phyloP scores from a whole-genome alignment of 2,113 vertebrate species.

The Morone chrysops region DNA sequence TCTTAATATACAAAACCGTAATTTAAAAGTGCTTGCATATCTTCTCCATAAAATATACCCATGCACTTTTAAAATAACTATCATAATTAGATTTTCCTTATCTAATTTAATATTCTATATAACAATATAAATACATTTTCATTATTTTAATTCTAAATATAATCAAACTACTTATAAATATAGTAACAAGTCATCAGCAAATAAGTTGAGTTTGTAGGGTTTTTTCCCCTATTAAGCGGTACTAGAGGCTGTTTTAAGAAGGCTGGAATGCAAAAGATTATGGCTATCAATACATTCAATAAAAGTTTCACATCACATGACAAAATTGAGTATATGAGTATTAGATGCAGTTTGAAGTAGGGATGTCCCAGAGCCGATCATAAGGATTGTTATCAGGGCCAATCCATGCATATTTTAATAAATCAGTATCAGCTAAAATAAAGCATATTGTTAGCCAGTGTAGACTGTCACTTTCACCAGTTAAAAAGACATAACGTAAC shows the following conservation, averaged over 20 bases:
- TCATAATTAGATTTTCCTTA: neutral
- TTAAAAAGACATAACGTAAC: neutral
- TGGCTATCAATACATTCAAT: too few relatives aligned
- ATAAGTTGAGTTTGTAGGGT: conserved; percentile 13
- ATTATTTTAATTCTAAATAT: neutral
- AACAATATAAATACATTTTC: too few relatives aligned
- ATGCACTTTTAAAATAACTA: neutral
- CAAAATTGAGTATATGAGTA: neutral
- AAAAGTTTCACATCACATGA: too few relatives aligned
- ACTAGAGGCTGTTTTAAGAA: neutral
- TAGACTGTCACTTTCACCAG: neutral
- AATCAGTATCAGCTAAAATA: neutral
- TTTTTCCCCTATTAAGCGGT: neutral
- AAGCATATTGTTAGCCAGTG: neutral
- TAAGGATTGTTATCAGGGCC: neutral
- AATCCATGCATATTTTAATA: neutral
- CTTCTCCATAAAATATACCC: neutral
- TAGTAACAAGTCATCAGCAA: conserved; percentile 41
- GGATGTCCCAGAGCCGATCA: neutral
- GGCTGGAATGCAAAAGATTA: neutral
- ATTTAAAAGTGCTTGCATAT: neutral
- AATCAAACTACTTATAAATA: neutral
- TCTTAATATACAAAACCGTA: neutral
- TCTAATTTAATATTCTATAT: too few relatives aligned
- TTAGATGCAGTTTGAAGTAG: neutral